Conservation (phyloP, 2,797 vertebrate species). For the Pachyuromys duprasi region DNA sequence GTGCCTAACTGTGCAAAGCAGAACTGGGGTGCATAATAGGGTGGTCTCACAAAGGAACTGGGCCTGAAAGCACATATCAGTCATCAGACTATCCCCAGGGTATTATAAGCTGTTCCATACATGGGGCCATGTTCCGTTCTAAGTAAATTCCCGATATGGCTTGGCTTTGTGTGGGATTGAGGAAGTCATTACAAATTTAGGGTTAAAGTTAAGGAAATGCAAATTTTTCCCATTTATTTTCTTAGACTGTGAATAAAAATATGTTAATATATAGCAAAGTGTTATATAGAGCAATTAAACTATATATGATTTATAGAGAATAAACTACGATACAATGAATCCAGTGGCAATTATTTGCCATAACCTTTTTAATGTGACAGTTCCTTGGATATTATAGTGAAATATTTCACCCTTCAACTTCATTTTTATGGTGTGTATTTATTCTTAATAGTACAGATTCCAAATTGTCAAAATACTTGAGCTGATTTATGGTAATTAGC, state of each 20-base stretch:
- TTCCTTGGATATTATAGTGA: constrained; percentile 33
- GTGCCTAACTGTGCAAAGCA: background rate
- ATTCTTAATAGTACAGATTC: constrained; percentile 79
- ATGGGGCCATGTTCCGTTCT: background rate
- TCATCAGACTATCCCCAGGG: background rate
- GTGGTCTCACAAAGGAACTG: background rate
- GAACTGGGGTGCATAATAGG: background rate
- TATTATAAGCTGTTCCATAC: background rate
- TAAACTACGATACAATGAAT: background rate
- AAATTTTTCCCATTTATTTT: constrained; percentile 26
- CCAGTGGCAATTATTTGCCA: background rate
- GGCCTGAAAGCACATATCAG: background rate
- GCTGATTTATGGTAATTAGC: constrained; percentile 86
- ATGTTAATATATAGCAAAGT: background rate
- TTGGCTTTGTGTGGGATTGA: background rate
- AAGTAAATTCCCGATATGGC: background rate
- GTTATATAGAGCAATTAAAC: constrained; percentile 19
- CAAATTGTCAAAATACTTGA: constrained; percentile 83
- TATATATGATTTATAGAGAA: background rate
- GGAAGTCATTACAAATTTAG: constrained; percentile 49
- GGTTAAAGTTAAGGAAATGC: constrained; percentile 45
- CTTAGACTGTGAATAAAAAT: constrained; percentile 28
- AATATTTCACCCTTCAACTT: constrained; percentile 54
- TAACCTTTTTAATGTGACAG: constrained; percentile 60
- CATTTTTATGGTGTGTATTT: constrained; percentile 78